A percentile compares a stretch with the other conserved stretches of the same genome.
Evolutionary conservation across 1,140 invertebrate genomes (phyloP).

Genomic region (Anastatus disparis): DNA sequence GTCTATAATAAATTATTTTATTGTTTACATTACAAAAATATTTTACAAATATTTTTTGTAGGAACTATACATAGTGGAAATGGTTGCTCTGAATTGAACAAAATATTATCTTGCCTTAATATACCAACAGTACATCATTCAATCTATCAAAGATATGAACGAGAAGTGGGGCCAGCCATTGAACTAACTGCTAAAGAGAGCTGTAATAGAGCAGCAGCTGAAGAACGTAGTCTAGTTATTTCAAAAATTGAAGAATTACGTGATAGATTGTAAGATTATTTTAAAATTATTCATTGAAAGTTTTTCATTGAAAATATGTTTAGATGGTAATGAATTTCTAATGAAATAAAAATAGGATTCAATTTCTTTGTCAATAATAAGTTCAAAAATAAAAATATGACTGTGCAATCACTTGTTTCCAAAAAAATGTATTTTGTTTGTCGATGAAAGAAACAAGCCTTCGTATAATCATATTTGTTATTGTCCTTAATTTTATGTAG

Average conservation of each 20-base stretch:
- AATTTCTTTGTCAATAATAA: no score
- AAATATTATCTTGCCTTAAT: background rate
- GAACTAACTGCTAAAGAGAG: background rate
- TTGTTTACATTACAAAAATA: background rate
- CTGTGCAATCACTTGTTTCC: no score
- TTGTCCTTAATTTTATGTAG: no score
- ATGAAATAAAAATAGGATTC: no score
- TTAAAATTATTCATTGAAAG: no score
- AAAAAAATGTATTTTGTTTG: no score
- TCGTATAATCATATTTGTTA: no score
- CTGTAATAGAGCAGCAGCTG: background rate
- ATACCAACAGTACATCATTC: background rate
- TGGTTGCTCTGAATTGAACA: background rate
- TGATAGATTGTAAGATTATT: background rate
- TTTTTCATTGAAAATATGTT: no score
- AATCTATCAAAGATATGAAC: background rate
- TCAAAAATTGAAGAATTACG: background rate
- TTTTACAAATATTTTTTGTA: background rate
- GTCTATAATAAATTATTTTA: background rate
- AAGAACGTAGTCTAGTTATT: background rate
- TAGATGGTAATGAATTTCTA: no score
- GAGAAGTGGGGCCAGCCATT: background rate
- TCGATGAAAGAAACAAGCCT: no score
- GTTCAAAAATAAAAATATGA: no score
- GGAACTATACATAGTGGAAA: background rate